Conservation (phyloP, 2,113 vertebrate species). For the Pagrus major region DNA sequence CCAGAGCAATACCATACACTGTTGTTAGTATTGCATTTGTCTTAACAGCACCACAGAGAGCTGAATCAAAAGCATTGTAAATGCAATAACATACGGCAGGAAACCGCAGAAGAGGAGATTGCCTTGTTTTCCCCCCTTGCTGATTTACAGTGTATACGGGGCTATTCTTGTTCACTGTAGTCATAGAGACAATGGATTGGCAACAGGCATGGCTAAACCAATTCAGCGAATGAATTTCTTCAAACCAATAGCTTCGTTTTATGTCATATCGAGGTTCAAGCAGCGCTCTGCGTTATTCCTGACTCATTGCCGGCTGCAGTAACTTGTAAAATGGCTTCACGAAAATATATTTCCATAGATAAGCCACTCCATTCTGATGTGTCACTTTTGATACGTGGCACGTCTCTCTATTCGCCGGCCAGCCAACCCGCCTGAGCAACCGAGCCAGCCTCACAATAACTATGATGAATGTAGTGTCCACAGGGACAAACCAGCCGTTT, state of each 20-base stretch:
- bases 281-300: not conserved
- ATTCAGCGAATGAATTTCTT: slow-evolving; percentile 36
- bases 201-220: slow-evolving; percentile 33
- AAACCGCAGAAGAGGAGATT: slow-evolving; percentile 54
- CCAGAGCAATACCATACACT: not conserved
- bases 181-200: slow-evolving; percentile 45
- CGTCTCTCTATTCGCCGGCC: slow-evolving; percentile 37
- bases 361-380: slow-evolving; percentile 39
- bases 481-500: slow-evolving; percentile 76
- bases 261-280: slow-evolving; percentile 2
- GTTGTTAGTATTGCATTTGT: slow-evolving; percentile 54
- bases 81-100: slow-evolving; percentile 50
- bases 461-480: slow-evolving; percentile 79
- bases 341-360: slow-evolving; percentile 49
- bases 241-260: slow-evolving; percentile 1
- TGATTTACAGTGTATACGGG: slow-evolving; percentile 40
- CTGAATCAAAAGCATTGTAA: slow-evolving; percentile 54
- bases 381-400: slow-evolving; percentile 52
- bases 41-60: slow-evolving; percentile 50
- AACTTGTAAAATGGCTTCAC: slow-evolving; percentile 32
- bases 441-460: slow-evolving; percentile 67
- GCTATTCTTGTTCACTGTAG: slow-evolving; percentile 19
- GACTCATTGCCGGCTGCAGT: slow-evolving; percentile 21
- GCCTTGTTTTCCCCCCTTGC: slow-evolving; percentile 54
- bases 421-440: slow-evolving; percentile 41